Evolutionary conservation across 2,113 vertebrate species (phyloP).

Genomic region (Aptenodytes patagonicus): DNA sequence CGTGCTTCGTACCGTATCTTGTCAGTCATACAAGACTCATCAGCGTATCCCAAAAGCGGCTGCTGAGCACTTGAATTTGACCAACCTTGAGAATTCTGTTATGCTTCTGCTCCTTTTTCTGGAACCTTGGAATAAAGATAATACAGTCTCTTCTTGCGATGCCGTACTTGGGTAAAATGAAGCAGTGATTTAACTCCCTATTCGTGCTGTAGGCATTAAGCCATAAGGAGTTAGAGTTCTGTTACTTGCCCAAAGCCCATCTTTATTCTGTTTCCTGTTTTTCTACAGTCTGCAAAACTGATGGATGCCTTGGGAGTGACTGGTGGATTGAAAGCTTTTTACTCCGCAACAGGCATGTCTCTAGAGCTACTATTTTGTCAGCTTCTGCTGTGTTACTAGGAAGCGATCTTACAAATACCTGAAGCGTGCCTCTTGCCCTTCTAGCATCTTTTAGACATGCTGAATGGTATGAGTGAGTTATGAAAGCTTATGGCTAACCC

Average conservation of each 20-base stretch:
- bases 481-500: background rate
- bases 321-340: background rate
- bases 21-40: background rate
- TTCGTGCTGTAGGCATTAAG: background rate
- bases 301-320: background rate
- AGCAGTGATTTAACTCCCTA: background rate
- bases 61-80: background rate
- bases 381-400: background rate
- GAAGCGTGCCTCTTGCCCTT: background rate
- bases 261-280: background rate
- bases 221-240: background rate
- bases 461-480: background rate
- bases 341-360: rapidly evolving
- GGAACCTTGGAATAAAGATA: background rate
- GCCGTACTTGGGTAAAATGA: rapidly evolving
- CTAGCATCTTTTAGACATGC: background rate
- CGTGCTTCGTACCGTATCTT: background rate
- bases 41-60: background rate
- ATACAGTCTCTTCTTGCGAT: background rate
- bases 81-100: background rate
- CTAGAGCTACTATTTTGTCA: background rate
- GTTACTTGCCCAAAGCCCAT: background rate
- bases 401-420: background rate
- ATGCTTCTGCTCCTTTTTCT: background rate
- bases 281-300: background rate